A percentile compares a stretch with the other conserved stretches of the same genome.
These are phyloP conservation scores for Neria commutata DNA, from an alignment of 2,888 invertebrate genomes.

Conservation along the genomic window DNA sequence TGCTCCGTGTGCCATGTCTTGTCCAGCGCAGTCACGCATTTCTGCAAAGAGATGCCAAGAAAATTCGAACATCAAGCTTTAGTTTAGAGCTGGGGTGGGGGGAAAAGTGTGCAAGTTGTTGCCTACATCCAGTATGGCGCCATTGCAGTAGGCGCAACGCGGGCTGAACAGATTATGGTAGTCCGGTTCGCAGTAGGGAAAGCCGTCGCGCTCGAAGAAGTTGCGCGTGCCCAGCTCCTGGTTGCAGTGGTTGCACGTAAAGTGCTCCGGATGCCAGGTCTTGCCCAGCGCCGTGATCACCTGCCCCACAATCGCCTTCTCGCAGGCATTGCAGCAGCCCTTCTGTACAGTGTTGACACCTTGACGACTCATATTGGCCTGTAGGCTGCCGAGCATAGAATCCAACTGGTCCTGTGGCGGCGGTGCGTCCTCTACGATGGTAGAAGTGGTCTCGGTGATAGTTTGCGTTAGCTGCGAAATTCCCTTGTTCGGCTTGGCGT, in stretches of 20 bases:
- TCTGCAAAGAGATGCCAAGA: slow-evolving; percentile 65
- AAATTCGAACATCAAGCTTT: background rate
- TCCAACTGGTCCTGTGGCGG: slow-evolving; percentile 63
- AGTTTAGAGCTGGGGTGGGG: too few relatives aligned
- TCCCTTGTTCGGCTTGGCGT: slow-evolving; percentile 73
- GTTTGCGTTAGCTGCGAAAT: slow-evolving; percentile 61
- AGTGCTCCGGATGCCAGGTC: slow-evolving; percentile 99
- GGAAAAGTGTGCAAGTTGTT: background rate
- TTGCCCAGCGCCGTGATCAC: slow-evolving; percentile 91
- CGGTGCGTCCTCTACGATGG: slow-evolving; percentile 54
- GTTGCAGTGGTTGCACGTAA: slow-evolving; percentile 96
- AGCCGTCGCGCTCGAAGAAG: slow-evolving; percentile 97
- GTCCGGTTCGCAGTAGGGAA: slow-evolving; percentile 97
- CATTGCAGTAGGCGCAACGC: slow-evolving; percentile 97
- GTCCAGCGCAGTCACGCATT: slow-evolving; percentile 97
- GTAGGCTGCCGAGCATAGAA: slow-evolving; percentile 69
- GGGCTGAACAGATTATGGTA: slow-evolving; percentile 99
- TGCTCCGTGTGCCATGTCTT: slow-evolving; percentile 99
- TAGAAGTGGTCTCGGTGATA: slow-evolving; percentile 55
- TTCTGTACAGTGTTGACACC: slow-evolving; percentile 98
- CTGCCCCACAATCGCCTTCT: slow-evolving; percentile 99
- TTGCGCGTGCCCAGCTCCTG: slow-evolving; percentile 96
- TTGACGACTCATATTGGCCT: slow-evolving; percentile 98
- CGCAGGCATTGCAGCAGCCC: slow-evolving; percentile 98
- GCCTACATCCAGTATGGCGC: slow-evolving; percentile 94